Base-by-base conservation (phyloP, 2,113 vertebrate genomes). In the Eleginops maclovinus region DNA sequence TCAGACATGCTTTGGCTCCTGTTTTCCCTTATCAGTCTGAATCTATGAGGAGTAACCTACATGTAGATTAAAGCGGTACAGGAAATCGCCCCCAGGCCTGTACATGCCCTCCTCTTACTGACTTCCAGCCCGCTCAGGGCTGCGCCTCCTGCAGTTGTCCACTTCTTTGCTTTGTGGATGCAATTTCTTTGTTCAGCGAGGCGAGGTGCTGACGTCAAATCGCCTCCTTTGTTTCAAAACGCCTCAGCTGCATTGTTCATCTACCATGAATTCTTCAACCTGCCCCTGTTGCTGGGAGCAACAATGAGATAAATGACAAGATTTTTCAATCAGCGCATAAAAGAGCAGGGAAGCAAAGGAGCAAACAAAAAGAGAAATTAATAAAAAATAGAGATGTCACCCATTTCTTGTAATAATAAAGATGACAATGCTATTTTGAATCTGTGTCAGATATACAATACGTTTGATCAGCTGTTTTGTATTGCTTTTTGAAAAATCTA, bases 171-270 rank as follows among this genome's bases (percentile, higher is more conserved):
- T 82, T 59, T 51, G 75, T 65, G 77, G 86, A 89, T 70, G 85
- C 77, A 55, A 68, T 89, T 63, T 92, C 88, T 93, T 91, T 92
- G 89, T 93, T 89, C 84, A 36, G 71, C 16, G 53, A 83, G 84
- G 84, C 70, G 65, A 83, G 81, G 68, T 9, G 79, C 79, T 90
- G 92, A 93, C 88, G 90, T 94, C 88, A 90, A 70, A 82, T 79
- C 22, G 55, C 49, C 81, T 85, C 83, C 87, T 91, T 93, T 91
- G 91, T 92, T 88, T 91, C 76, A 74, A 71, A 79, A 75, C 68
- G 75, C 86, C 82, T 85, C 78, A 7, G 83, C 84, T 78, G 86
- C 84, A 83, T 89, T 85, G 87, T 92, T 91, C 69, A 14, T 81
- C 47, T 6, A 72, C 83, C 75, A 41, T 46, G 56, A 82, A 86